phyloP scores from a whole-genome alignment of 2,888 invertebrate genomes.

The Strigamia maritima region DNA sequence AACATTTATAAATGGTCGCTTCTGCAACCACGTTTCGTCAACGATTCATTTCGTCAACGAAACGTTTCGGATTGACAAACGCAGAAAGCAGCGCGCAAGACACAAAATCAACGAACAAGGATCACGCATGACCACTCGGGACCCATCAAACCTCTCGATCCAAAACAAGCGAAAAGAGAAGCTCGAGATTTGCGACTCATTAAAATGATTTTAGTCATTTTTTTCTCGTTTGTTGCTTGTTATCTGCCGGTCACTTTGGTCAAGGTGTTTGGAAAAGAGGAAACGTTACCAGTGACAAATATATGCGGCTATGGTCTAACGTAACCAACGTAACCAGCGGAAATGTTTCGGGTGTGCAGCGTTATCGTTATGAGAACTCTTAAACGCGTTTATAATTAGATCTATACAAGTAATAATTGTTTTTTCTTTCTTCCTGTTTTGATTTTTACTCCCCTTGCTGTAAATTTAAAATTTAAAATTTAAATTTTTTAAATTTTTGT shows the following conservation, averaged over 20 bases:
- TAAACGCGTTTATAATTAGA: neutral
- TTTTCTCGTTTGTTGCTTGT: slow-evolving; percentile 82
- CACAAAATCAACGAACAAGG: neutral
- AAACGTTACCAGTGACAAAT: slow-evolving; percentile 59
- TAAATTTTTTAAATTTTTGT: too few species aligned
- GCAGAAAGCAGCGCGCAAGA: slow-evolving; percentile 40
- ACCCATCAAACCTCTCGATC: neutral
- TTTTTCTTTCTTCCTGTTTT: too few species aligned
- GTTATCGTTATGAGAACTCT: neutral
- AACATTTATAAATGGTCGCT: too few species aligned
- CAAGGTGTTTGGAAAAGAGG: slow-evolving; percentile 77
- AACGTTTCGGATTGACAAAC: too few species aligned
- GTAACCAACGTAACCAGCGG: neutral
- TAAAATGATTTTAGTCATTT: slow-evolving; percentile 90
- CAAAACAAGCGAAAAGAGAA: neutral
- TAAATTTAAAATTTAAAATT: too few species aligned
- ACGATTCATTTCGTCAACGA: too few species aligned
- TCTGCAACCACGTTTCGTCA: too few species aligned
- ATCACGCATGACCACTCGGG: neutral
- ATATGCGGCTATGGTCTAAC: slow-evolving; percentile 59
- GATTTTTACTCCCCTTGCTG: too few species aligned
- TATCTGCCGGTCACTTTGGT: slow-evolving; percentile 89
- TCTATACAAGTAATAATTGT: neutral
- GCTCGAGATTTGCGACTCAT: slow-evolving; percentile 59
- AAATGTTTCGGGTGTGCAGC: neutral